A percentile compares a stretch with the other conserved stretches of the same genome.
Evolutionary conservation across 2,888 invertebrate species (phyloP).

Genomic region (Callosobruchus maculatus): DNA sequence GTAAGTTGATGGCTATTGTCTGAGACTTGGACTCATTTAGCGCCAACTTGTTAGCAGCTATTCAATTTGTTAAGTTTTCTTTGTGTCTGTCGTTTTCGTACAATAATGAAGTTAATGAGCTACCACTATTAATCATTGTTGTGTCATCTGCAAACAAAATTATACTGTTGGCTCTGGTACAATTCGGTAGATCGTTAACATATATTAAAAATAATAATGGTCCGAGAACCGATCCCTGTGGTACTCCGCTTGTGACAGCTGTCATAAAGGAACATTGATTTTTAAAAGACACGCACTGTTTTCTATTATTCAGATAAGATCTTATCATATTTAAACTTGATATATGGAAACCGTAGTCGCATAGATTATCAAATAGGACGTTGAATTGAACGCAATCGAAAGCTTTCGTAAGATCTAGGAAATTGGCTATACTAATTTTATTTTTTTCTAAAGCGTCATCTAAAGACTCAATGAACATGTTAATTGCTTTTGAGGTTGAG

Average conservation of each 20-base stretch:
- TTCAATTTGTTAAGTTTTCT: too few relatives aligned
- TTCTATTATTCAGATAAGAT: neutral
- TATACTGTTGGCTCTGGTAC: neutral
- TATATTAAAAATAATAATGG: neutral
- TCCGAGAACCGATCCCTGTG: neutral
- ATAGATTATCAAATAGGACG: neutral
- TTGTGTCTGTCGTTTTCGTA: too few relatives aligned
- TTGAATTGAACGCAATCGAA: neutral
- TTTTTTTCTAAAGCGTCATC: neutral
- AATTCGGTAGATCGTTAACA: neutral
- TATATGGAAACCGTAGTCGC: neutral
- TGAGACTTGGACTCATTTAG: too few relatives aligned
- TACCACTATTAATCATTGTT: neutral
- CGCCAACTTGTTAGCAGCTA: too few relatives aligned
- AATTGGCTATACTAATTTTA: neutral
- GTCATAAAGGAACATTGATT: neutral
- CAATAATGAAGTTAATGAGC: neutral
- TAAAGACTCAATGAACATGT: too few relatives aligned
- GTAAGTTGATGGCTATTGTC: too few relatives aligned
- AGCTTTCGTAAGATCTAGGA: neutral
- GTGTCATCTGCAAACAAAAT: neutral
- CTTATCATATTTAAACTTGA: neutral
- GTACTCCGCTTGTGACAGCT: neutral
- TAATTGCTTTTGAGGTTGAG: neutral
- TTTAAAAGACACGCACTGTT: neutral